Percentiles rank a stretch among this genome's conserved stretches.
Conservation (phyloP, 2,888 invertebrate genomes). For the Euzophera pinguis region DNA sequence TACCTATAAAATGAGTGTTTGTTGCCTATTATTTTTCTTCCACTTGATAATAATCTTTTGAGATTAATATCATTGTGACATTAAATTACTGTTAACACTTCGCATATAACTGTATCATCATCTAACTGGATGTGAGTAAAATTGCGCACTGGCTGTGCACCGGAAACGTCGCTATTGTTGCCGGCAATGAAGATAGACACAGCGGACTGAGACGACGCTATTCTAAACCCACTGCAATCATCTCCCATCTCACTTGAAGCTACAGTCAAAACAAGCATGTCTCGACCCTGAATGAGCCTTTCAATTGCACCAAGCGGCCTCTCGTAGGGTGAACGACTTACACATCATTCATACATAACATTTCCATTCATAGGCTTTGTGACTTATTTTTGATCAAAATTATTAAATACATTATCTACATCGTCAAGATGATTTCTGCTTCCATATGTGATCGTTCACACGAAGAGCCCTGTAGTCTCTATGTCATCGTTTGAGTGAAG, state of each 20-base stretch:
- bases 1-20: too few relatives aligned
- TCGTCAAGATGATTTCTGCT: background rate
- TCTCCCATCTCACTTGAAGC: slow-evolving; percentile 6
- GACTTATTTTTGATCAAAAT: background rate
- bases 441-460: background rate
- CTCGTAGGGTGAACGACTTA: slow-evolving; percentile 44
- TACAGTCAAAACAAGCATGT: slow-evolving; percentile 18
- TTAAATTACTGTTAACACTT: background rate
- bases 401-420: background rate
- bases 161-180: slow-evolving; percentile 39
- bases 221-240: background rate
- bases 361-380: slow-evolving; percentile 27
- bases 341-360: slow-evolving; percentile 26
- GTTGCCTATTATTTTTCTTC: background rate
- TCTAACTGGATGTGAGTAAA: background rate
- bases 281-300: slow-evolving; percentile 50
- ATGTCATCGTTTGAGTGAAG: background rate
- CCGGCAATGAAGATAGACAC: slow-evolving; percentile 32
- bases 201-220: slow-evolving; percentile 22
- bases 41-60: background rate
- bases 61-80: background rate
- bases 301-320: slow-evolving; percentile 39
- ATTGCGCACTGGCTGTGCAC: slow-evolving; percentile 24
- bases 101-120: slow-evolving; percentile 1
- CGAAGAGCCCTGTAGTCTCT: background rate